Base-by-base conservation (phyloP, 2,888 invertebrate species). In the Chromoteleia sp. region DNA sequence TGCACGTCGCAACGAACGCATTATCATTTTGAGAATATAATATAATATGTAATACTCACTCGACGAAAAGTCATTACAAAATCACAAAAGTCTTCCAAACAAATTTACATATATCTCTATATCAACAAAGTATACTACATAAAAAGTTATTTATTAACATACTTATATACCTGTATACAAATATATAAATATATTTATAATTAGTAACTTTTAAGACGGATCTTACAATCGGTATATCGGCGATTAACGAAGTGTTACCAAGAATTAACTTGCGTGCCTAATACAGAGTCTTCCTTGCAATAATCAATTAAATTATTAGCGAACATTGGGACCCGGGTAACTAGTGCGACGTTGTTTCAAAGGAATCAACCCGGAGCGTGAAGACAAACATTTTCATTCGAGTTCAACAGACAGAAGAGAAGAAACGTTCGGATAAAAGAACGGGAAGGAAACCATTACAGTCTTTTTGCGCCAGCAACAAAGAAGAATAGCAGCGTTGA, bases 31-130 rank as follows among this genome's bases (percentile, higher is more conserved):
- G 48, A 61, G 30, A 50, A 10, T 2, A 17, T 21, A 1, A 50
- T 45, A 79, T 73, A 68, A 81, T 2, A 76, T 88, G 87, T 87
- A 87, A 85, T 84, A 81, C 85, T 77, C 82, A 45, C 0, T 6
- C 19, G 30, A 56, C 61, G 54, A 77, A 80, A 17, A 65, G 17
- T 41, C 50, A 19, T 68, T 17, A 54, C 67, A 86, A 89, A 89
- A 90, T 91, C 90, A 90, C 90, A 88, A 85, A 87, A 89, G 91
- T 91, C 91, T 91, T 91, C 91, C 91, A 90, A 75, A 87, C 84
- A 43, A 36, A 33, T n/a, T 65, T 68, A 71, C 81, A 81, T 59
- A 79, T 65, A 67, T 59, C 59, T 80, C 43, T 67, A 59, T 61
- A 43, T 21, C 33, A 74, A 48, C 29, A 63, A 63, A 54, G 19